A percentile compares a stretch with the other conserved stretches of the same genome.
Conservation (phyloP, 2,113 vertebrate genomes). For the Arvicanthis niloticus region DNA sequence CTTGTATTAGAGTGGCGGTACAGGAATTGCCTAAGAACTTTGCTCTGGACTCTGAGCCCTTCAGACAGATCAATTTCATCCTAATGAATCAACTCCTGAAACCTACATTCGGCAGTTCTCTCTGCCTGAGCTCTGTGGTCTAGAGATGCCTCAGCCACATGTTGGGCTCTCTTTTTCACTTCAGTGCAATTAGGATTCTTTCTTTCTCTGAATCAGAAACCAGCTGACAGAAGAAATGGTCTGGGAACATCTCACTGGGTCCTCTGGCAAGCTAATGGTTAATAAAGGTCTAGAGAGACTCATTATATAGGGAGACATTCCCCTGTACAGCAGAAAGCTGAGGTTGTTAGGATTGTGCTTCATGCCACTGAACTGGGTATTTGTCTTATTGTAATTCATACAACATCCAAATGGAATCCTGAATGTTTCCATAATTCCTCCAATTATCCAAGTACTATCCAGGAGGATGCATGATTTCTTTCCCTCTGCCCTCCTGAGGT, state of each 20-base stretch:
- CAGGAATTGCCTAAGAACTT: conserved; percentile 30
- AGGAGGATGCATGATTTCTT: conserved; percentile 65
- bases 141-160: conserved; percentile 65
- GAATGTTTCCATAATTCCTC: conserved; percentile 71
- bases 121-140: conserved; percentile 53
- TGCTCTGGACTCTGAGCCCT: conserved; percentile 44
- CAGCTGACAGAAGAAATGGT: conserved; percentile 67
- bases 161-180: conserved; percentile 73
- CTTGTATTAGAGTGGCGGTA: conserved; percentile 37
- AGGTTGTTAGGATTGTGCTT: conserved; percentile 63
- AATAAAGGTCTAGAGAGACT: conserved; percentile 70
- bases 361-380: conserved; percentile 78
- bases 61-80: conserved; percentile 62
- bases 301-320: conserved; percentile 70
- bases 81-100: conserved; percentile 80
- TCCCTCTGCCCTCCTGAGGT: conserved; percentile 43
- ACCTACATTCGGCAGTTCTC: conserved; percentile 32
- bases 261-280: conserved; percentile 53
- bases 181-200: conserved; percentile 81
- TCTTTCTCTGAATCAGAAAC: conserved; percentile 70
- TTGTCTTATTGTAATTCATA: conserved; percentile 77
- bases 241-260: conserved; percentile 33
- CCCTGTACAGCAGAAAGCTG: conserved; percentile 63
- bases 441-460: conserved; percentile 64
- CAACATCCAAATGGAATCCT: conserved; percentile 69